These are phyloP conservation scores for Pseudochromis fuscus DNA, from an alignment of 2,797 vertebrate genomes.

Conservation along the genomic window DNA sequence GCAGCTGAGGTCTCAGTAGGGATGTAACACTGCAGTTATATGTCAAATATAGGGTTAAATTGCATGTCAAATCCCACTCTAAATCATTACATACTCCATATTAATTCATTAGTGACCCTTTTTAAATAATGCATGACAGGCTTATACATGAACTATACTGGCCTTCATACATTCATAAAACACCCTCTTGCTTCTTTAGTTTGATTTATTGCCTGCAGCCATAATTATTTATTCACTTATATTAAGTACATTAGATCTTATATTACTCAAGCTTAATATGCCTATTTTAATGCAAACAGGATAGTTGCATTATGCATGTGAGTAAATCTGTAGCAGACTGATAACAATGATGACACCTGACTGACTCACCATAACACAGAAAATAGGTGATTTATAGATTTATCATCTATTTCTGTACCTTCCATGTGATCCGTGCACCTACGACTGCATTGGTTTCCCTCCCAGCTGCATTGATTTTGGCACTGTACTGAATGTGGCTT, in stretches of 20 bases:
- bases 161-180: constrained; percentile 26
- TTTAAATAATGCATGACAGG: constrained; percentile 36
- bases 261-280: constrained; percentile 1
- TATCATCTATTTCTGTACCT: not conserved
- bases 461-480: constrained; percentile 44
- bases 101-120: constrained; percentile 24
- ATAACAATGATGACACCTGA: constrained; percentile 13
- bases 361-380: not conserved
- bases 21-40: not conserved
- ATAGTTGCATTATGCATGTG: constrained; percentile 16
- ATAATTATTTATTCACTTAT: constrained; percentile 7
- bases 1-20: constrained; percentile 8
- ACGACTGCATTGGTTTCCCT: constrained; percentile 19
- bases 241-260: constrained; percentile 14
- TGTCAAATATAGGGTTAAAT: not conserved
- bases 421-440: not conserved
- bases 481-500: constrained; percentile 36
- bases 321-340: constrained; percentile 11
- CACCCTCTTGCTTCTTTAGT: constrained; percentile 11
- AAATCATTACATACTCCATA: constrained; percentile 15
- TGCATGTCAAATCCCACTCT: constrained; percentile 20
- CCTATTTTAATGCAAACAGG: constrained; percentile 20
- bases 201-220: constrained; percentile 16
- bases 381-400: constrained; percentile 9
- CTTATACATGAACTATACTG: constrained; percentile 7